These are phyloP conservation scores for Craniophora ligustri DNA, from an alignment of 2,888 invertebrate genomes.

Conservation along the genomic window DNA sequence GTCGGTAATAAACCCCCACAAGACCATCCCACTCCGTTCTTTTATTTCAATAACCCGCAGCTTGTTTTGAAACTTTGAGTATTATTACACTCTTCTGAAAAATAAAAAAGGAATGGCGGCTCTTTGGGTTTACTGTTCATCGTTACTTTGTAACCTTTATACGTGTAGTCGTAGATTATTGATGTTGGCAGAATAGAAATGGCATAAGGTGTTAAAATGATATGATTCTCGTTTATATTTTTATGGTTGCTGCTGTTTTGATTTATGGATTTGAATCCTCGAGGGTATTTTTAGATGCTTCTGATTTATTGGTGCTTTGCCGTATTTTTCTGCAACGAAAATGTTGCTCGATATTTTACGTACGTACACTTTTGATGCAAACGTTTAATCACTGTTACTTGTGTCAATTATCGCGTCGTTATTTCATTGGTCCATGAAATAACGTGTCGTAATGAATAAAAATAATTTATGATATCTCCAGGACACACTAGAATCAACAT, in stretches of 20 bases:
- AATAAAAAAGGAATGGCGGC: slow-evolving; percentile 62
- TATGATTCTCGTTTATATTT: slow-evolving; percentile 34
- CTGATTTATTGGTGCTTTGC: slow-evolving; percentile 21
- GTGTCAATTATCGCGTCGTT: too few relatives aligned
- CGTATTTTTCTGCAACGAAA: slow-evolving; percentile 19
- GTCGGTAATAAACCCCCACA: slow-evolving; percentile 69
- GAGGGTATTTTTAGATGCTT: slow-evolving; percentile 7
- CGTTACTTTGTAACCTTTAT: slow-evolving; percentile 44
- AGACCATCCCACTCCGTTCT: slow-evolving; percentile 65
- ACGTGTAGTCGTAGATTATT: slow-evolving; percentile 21
- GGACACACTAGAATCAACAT: too few relatives aligned
- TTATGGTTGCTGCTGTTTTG: slow-evolving; percentile 25
- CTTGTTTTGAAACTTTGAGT: slow-evolving; percentile 70
- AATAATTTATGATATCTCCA: too few relatives aligned
- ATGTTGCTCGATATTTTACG: background rate
- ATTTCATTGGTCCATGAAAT: too few relatives aligned
- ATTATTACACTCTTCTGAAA: slow-evolving; percentile 69
- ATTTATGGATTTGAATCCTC: slow-evolving; percentile 32
- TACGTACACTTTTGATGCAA: too few relatives aligned
- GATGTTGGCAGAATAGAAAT: slow-evolving; percentile 33
- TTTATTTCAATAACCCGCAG: slow-evolving; percentile 79
- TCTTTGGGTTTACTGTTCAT: slow-evolving; percentile 42
- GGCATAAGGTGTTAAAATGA: slow-evolving; percentile 33
- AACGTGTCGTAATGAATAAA: too few relatives aligned
- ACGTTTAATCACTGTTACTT: too few relatives aligned